Evolutionary conservation across 2,888 invertebrate species (phyloP).

Genomic region (Keiferia lycopersicella): DNA sequence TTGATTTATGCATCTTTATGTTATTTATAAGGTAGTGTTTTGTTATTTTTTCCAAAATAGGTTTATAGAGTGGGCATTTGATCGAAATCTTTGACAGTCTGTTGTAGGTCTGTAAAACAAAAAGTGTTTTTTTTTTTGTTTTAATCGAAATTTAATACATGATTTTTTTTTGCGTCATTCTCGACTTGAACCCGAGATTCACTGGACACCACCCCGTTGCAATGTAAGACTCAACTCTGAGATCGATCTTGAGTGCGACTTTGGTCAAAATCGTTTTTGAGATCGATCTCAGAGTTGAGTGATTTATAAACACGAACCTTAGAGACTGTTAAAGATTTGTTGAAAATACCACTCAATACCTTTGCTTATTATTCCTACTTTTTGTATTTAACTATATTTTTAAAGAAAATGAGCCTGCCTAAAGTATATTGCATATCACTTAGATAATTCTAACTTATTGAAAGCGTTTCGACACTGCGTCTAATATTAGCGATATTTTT

Average conservation of each 20-base stretch:
- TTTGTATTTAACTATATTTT: constrained; percentile 32
- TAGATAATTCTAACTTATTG: constrained; percentile 61
- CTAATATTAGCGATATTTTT: constrained; percentile 44
- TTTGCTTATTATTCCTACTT: constrained; percentile 39
- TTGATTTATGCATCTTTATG: constrained; percentile 44
- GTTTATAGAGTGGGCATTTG: background rate
- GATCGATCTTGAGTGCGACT: too few species aligned
- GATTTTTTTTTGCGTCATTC: too few species aligned
- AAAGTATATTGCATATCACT: constrained; percentile 78
- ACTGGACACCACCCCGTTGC: too few species aligned
- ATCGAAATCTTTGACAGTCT: background rate
- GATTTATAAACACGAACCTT: too few species aligned
- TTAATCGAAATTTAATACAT: too few species aligned
- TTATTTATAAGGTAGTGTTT: constrained; percentile 32
- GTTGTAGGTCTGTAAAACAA: background rate
- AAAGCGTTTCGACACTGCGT: constrained; percentile 45
- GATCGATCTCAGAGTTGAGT: too few species aligned
- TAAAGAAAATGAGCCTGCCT: constrained; percentile 67
- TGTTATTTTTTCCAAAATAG: constrained; percentile 7
- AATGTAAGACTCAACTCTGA: too few species aligned
- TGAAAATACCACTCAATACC: constrained; percentile 34
- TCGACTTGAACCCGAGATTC: too few species aligned
- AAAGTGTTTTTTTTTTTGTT: too few species aligned
- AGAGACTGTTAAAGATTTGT: background rate
- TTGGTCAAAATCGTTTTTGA: too few species aligned